Percentiles rank a stretch among this genome's conserved stretches.
phyloP scores from a whole-genome alignment of 2,888 invertebrate genomes.

The Andrena trimmerana region DNA sequence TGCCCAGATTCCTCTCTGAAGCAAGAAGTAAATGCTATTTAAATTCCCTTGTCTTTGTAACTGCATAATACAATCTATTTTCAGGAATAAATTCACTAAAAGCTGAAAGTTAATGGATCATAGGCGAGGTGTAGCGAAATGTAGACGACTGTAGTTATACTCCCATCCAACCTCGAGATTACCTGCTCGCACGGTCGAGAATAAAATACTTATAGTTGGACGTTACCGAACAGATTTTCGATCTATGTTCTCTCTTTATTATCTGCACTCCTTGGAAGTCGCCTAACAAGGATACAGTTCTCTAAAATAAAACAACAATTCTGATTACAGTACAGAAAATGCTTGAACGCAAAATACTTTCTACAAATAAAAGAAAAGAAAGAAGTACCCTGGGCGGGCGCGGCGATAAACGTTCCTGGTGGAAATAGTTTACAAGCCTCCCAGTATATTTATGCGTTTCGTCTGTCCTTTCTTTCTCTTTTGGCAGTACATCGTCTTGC shows the following conservation, averaged over 20 bases:
- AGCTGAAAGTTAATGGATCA: conserved; percentile 3
- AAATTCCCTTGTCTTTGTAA: background rate
- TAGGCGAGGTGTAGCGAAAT: background rate
- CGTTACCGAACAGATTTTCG: conserved; percentile 4
- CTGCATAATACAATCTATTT: conserved; percentile 10
- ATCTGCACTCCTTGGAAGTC: conserved; percentile 14
- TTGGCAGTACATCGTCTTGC: conserved; percentile 72
- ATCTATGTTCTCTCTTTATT: conserved; percentile 33
- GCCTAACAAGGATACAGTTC: conserved; percentile 11
- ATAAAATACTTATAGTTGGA: conserved; percentile 25
- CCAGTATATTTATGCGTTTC: conserved; percentile 70
- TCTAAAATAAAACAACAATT: conserved; percentile 33
- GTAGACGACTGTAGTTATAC: conserved; percentile 14
- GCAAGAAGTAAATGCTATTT: conserved; percentile 47
- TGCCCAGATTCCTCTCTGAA: conserved; percentile 75
- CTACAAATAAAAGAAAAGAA: conserved; percentile 14
- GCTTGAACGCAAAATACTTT: conserved; percentile 20
- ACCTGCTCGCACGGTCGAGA: background rate
- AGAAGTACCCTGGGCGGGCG: conserved; percentile 1
- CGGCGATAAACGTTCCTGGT: conserved; percentile 28
- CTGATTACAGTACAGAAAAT: conserved; percentile 34
- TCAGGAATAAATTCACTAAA: conserved; percentile 3
- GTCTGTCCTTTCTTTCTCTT: conserved; percentile 57
- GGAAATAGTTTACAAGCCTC: conserved; percentile 73
- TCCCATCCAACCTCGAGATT: background rate